Conservation (phyloP, 2,113 vertebrate species). For the Tragelaphus strepsiceros region DNA sequence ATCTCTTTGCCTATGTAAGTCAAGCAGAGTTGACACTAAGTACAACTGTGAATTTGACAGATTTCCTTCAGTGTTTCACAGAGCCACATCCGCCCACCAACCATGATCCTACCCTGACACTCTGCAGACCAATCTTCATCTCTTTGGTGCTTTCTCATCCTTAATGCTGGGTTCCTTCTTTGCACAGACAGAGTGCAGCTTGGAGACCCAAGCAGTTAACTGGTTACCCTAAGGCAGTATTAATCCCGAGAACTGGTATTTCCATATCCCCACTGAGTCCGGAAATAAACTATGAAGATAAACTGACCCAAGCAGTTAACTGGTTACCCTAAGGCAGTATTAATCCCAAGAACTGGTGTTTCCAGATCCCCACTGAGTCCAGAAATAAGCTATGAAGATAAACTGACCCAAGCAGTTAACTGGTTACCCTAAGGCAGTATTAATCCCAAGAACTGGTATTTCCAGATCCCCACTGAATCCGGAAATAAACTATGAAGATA, state of each 20-base stretch:
- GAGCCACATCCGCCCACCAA: neutral
- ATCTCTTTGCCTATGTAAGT: neutral
- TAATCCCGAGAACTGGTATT: conserved; percentile 51
- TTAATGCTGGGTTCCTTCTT: neutral
- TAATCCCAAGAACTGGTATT: conserved; percentile 51
- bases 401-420: neutral
- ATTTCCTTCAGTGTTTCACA: neutral
- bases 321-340: neutral
- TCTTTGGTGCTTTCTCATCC: neutral
- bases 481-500: conserved; percentile 23
- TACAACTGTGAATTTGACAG: neutral
- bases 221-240: neutral
- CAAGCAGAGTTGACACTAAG: neutral
- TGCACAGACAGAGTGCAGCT: neutral
- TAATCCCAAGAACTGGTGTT: conserved; percentile 50
- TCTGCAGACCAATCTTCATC: neutral
- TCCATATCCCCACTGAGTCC: conserved; percentile 7
- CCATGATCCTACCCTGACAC: neutral
- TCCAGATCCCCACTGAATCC: conserved; percentile 5
- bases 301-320: neutral
- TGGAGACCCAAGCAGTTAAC: neutral
- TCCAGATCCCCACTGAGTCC: conserved; percentile 5
- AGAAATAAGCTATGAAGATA: conserved; percentile 21
- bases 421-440: neutral
- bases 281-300: conserved; percentile 23